A percentile compares a stretch with the other conserved stretches of the same genome.
These are phyloP conservation scores for Pseudopleuronectes americanus DNA, from an alignment of 2,797 vertebrate genomes.

Conservation along the genomic window DNA sequence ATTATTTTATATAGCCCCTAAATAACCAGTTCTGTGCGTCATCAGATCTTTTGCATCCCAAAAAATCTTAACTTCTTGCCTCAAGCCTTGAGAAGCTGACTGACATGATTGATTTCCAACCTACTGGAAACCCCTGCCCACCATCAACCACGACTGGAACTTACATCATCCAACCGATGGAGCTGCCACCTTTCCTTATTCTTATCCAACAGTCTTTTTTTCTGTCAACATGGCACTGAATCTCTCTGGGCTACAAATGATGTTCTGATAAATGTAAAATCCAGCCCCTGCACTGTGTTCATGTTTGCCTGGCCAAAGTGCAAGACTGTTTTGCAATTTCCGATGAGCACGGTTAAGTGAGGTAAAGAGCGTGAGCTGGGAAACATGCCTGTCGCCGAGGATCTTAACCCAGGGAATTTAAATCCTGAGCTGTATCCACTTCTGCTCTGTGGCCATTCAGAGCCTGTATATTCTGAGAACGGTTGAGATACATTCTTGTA, in stretches of 20 bases:
- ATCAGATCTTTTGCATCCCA: conserved; percentile 4
- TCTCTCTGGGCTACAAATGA: neutral
- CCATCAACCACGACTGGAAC: conserved; percentile 42
- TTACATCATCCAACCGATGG: conserved; percentile 29
- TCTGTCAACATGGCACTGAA: neutral
- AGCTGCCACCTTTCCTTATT: conserved; percentile 12
- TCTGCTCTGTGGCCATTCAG: conserved; percentile 23
- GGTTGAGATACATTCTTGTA: conserved; percentile 18
- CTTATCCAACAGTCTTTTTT: conserved; percentile 11
- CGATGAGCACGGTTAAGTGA: conserved; percentile 5
- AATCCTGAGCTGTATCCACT: conserved; percentile 16
- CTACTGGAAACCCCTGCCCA: conserved; percentile 18
- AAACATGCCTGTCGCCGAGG: neutral
- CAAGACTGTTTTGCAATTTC: conserved; percentile 20
- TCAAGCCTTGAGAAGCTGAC: conserved; percentile 10
- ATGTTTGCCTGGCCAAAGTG: conserved; percentile 14
- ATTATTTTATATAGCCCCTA: neutral
- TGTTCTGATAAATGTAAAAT: conserved; percentile 22
- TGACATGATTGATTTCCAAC: neutral
- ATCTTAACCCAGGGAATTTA: neutral
- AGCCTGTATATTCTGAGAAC: conserved; percentile 22
- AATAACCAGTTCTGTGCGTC: neutral
- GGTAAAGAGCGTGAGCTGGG: neutral
- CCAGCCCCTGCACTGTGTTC: neutral
- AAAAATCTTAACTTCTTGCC: conserved; percentile 25